Evolutionary conservation across 2,113 vertebrate genomes (phyloP).

Genomic region (Neodontobutis hainanensis): DNA sequence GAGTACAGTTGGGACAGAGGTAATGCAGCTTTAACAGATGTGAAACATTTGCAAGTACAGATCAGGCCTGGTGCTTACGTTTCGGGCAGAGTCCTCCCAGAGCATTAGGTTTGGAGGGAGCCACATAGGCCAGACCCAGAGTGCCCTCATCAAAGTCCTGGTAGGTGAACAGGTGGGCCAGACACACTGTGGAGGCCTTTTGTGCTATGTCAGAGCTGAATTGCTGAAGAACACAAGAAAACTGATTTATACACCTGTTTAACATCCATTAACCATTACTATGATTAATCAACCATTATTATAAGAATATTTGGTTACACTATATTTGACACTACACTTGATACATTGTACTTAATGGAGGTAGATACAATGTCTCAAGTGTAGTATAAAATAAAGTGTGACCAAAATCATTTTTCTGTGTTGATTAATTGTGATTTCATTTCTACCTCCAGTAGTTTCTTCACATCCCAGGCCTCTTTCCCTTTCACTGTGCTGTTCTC

Average conservation of each 20-base stretch:
- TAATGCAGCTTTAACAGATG: too few relatives aligned
- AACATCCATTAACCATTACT: neutral
- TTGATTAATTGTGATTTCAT: neutral
- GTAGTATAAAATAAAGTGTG: too few relatives aligned
- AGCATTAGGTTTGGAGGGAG: constrained; percentile 86
- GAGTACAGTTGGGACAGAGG: too few relatives aligned
- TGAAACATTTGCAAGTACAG: too few relatives aligned
- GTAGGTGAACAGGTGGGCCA: constrained; percentile 97
- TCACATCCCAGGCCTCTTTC: constrained; percentile 95
- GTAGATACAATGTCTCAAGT: too few relatives aligned
- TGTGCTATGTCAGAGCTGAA: constrained; percentile 95
- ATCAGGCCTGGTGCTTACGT: constrained; percentile 74
- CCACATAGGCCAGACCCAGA: constrained; percentile 93
- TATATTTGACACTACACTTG: too few relatives aligned
- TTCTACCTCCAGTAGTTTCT: constrained; percentile 91
- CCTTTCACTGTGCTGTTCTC: constrained; percentile 79
- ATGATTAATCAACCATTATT: too few relatives aligned
- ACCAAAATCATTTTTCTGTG: too few relatives aligned
- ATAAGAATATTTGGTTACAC: too few relatives aligned
- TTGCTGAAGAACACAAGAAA: constrained; percentile 81
- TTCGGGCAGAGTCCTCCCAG: constrained; percentile 95
- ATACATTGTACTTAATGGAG: too few relatives aligned
- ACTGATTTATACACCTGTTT: neutral
- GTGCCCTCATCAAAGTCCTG: constrained; percentile 99
- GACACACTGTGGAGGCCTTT: constrained; percentile 90